Conservation (phyloP, 2,888 invertebrate genomes). For the Caenorhabditis virilis region DNA sequence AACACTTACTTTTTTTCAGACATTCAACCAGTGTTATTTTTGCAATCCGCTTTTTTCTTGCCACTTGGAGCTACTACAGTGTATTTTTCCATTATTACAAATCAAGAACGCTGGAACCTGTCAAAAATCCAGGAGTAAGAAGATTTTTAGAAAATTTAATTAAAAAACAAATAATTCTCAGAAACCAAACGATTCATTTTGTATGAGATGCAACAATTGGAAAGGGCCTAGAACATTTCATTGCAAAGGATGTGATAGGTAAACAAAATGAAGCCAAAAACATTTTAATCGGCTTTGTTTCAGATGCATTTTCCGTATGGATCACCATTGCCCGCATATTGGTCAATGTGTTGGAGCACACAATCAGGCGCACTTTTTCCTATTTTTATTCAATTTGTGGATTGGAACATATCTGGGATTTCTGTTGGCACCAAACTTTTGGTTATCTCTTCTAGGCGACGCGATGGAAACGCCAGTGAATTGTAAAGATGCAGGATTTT, state of each 20-base stretch:
- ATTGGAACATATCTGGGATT: background rate
- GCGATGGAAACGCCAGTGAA: too few species aligned
- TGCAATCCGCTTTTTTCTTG: background rate
- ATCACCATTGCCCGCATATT: constrained; percentile 32
- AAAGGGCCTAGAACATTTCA: background rate
- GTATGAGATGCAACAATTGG: background rate
- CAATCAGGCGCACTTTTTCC: constrained; percentile 26
- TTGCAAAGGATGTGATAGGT: background rate
- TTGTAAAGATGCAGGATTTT: too few species aligned
- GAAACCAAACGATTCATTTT: background rate
- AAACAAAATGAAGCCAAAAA: background rate
- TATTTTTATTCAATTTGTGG: background rate
- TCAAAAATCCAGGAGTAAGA: background rate
- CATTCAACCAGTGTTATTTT: too few species aligned
- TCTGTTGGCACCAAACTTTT: background rate
- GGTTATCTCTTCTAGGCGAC: too few species aligned
- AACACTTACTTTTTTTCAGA: too few species aligned
- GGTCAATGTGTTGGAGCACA: constrained; percentile 31
- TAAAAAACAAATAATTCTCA: background rate
- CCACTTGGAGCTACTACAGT: background rate
- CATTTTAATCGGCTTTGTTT: too few species aligned
- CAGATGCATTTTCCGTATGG: constrained; percentile 20
- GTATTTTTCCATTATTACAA: background rate
- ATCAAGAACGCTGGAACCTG: background rate
- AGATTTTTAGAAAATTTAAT: background rate